phyloP scores from a whole-genome alignment of 2,888 invertebrate species.

The Microplitis deprimator region DNA sequence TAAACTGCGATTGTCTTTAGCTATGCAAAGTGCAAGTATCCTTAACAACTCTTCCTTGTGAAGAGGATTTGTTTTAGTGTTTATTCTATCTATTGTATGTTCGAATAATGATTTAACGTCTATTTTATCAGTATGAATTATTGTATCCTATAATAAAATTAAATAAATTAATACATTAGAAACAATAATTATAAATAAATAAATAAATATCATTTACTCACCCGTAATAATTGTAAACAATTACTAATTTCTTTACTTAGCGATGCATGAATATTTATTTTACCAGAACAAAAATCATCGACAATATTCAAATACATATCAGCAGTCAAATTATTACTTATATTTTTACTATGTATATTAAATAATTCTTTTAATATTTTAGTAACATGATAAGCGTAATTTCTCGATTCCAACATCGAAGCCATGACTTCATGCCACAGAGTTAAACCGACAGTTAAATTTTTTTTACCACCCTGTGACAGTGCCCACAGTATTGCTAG shows the following conservation, averaged over 20 bases:
- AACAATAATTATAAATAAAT: slow-evolving; percentile 27
- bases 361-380: slow-evolving; percentile 76
- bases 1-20: slow-evolving; percentile 77
- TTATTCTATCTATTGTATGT: slow-evolving; percentile 78
- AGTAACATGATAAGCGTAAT: slow-evolving; percentile 78
- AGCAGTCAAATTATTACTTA: slow-evolving; percentile 71
- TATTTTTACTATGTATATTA: slow-evolving; percentile 68
- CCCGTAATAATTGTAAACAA: slow-evolving; percentile 75
- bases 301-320: slow-evolving; percentile 77
- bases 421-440: slow-evolving; percentile 85
- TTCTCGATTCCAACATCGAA: slow-evolving; percentile 81
- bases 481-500: slow-evolving; percentile 83
- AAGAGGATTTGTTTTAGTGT: slow-evolving; percentile 73
- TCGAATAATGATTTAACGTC: slow-evolving; percentile 75
- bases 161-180: slow-evolving; percentile 31
- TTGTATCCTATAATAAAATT: slow-evolving; percentile 59
- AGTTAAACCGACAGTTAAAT: slow-evolving; percentile 79
- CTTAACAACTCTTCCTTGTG: slow-evolving; percentile 76
- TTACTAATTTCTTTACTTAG: slow-evolving; percentile 74
- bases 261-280: slow-evolving; percentile 74
- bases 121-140: slow-evolving; percentile 65
- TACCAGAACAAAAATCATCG: slow-evolving; percentile 76
- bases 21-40: slow-evolving; percentile 76
- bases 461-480: slow-evolving; percentile 80
- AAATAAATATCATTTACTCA: slow-evolving; percentile 59